Evolutionary conservation across 2,797 vertebrate species (phyloP).

Genomic region (Acridotheres tristis): DNA sequence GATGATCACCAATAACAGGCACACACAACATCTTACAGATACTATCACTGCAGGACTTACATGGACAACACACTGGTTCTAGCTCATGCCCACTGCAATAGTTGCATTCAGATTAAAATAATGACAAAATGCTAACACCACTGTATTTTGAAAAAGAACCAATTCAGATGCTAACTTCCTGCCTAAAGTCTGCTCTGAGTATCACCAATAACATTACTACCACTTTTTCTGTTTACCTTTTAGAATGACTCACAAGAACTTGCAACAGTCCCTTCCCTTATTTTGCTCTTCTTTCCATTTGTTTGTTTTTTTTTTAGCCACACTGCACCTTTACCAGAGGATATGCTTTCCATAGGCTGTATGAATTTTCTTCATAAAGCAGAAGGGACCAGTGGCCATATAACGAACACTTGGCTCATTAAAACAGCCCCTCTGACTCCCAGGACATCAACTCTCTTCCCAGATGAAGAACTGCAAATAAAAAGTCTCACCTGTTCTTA

Average conservation of each 20-base stretch:
- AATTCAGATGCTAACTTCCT: neutral
- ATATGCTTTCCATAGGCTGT: neutral
- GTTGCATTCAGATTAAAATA: neutral
- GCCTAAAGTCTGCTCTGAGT: neutral
- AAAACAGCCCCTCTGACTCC: neutral
- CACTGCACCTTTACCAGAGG: neutral
- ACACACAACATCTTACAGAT: neutral
- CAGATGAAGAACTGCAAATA: neutral
- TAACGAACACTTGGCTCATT: neutral
- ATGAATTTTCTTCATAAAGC: neutral
- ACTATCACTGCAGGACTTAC: neutral
- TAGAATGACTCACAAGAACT: neutral
- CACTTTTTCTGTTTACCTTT: neutral
- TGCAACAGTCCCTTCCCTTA: neutral
- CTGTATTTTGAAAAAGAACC: neutral
- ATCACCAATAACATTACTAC: neutral
- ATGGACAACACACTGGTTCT: accelerated
- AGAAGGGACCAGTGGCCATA: neutral
- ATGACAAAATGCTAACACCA: neutral
- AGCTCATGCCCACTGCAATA: neutral
- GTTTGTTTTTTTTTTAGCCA: neutral
- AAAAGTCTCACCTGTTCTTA: conserved; percentile 85
- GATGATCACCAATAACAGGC: neutral
- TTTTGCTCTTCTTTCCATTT: neutral
- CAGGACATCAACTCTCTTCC: neutral